Evolutionary conservation across 2,888 invertebrate genomes (phyloP).

Genomic region (Cerastis rubricosa): DNA sequence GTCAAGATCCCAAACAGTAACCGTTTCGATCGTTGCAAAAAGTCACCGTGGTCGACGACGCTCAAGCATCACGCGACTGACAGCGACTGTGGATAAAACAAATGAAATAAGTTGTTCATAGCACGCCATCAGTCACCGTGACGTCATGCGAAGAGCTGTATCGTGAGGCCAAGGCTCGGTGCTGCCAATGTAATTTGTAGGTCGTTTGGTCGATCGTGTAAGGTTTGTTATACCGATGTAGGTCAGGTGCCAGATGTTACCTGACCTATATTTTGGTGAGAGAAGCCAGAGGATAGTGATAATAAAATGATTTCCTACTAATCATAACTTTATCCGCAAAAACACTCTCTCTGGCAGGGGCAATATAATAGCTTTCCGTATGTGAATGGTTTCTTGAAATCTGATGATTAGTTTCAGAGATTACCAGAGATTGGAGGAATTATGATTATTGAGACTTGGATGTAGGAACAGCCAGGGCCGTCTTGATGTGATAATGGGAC

Average conservation of each 20-base stretch:
- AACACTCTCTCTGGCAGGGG: not conserved
- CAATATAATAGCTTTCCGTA: too few species aligned
- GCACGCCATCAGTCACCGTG: not conserved
- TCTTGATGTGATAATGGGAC: too few species aligned
- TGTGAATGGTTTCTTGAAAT: too few species aligned
- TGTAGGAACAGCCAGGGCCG: too few species aligned
- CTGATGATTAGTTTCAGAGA: too few species aligned
- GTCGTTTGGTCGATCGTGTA: constrained; percentile 5
- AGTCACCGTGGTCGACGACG: not conserved
- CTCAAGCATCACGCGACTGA: not conserved
- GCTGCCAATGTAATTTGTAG: constrained; percentile 16
- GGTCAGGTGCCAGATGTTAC: constrained; percentile 30
- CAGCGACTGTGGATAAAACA: too few species aligned
- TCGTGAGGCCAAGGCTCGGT: not conserved
- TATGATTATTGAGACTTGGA: too few species aligned
- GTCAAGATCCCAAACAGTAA: too few species aligned
- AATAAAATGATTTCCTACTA: not conserved
- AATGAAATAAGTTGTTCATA: too few species aligned
- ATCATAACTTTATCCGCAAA: not conserved
- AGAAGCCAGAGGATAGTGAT: not conserved
- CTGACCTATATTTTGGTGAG: constrained; percentile 8
- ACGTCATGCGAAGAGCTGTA: not conserved
- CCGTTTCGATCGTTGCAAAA: not conserved
- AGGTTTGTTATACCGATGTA: not conserved
- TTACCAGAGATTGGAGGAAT: too few species aligned